Conservation (phyloP, 2,888 invertebrate genomes). For the Ecliptopera silaceata region DNA sequence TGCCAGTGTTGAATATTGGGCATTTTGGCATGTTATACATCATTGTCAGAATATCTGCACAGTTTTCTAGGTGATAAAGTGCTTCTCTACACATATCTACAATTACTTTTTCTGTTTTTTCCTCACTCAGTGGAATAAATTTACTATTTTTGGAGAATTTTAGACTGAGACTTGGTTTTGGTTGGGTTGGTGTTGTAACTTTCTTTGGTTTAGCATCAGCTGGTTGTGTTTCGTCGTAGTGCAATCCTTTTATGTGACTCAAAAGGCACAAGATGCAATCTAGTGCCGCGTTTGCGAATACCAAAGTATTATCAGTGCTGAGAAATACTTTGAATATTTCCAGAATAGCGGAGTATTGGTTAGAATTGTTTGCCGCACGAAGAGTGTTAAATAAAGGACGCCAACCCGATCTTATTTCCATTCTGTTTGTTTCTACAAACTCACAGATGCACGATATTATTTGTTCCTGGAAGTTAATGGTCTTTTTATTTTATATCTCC, state of each 20-base stretch:
- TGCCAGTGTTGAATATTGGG: constrained; percentile 95
- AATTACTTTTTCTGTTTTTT: constrained; percentile 75
- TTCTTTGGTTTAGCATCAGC: constrained; percentile 75
- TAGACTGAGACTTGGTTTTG: constrained; percentile 66
- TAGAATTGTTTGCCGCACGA: constrained; percentile 91
- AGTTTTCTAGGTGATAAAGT: constrained; percentile 92
- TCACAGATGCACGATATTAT: constrained; percentile 98
- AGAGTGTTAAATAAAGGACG: constrained; percentile 96
- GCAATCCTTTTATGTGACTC: constrained; percentile 88
- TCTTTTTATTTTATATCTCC: background rate
- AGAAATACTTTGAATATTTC: constrained; percentile 98
- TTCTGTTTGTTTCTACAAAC: constrained; percentile 96
- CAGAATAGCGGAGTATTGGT: constrained; percentile 88
- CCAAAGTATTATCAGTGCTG: constrained; percentile 95
- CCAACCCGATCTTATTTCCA: constrained; percentile 98
- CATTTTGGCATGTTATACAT: constrained; percentile 98
- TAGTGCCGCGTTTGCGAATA: constrained; percentile 96
- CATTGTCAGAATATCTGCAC: constrained; percentile 93
- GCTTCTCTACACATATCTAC: constrained; percentile 89
- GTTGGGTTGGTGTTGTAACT: constrained; percentile 54
- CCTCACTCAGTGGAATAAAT: constrained; percentile 74
- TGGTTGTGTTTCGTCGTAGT: constrained; percentile 79
- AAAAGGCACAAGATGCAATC: constrained; percentile 96
- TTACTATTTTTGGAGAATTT: constrained; percentile 78
- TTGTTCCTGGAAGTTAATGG: constrained; percentile 84